phyloP scores from a whole-genome alignment of 2,113 vertebrate species.

The Trinectes maculatus region DNA sequence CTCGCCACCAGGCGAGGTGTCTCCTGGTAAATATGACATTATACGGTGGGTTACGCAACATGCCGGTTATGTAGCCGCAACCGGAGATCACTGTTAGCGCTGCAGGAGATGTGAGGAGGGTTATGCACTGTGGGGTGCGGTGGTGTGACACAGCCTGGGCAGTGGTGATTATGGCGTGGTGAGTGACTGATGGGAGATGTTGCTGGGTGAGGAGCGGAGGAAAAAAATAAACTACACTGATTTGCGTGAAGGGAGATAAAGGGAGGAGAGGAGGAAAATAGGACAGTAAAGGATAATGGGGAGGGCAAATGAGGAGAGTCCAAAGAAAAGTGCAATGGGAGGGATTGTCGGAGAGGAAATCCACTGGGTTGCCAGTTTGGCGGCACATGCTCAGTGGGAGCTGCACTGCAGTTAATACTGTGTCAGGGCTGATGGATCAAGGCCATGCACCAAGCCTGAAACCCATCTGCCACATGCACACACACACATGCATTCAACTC shows the following conservation, averaged over 20 bases:
- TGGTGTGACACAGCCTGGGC: constrained; percentile 32
- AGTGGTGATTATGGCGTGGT: constrained; percentile 24
- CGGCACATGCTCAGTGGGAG: constrained; percentile 64
- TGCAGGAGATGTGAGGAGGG: constrained; percentile 28
- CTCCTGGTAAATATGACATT: constrained; percentile 37
- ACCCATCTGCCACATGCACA: constrained; percentile 34
- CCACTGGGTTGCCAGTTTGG: constrained; percentile 28
- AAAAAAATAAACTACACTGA: constrained; percentile 10
- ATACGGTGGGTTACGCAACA: constrained; percentile 40
- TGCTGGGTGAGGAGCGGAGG: constrained; percentile 10
- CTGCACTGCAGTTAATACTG: constrained; percentile 65
- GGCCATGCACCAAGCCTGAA: constrained; percentile 27
- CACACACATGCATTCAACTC: constrained; percentile 23
- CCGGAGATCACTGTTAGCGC: background rate
- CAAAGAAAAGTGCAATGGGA: constrained; percentile 33
- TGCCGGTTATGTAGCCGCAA: constrained; percentile 12
- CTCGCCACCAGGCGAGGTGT: constrained; percentile 22
- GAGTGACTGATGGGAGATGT: constrained; percentile 9
- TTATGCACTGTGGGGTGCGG: constrained; percentile 9
- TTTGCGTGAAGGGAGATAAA: constrained; percentile 28
- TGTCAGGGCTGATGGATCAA: constrained; percentile 41
- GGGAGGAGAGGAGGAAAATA: constrained; percentile 37
- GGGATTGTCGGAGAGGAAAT: constrained; percentile 33
- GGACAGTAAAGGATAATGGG: constrained; percentile 35
- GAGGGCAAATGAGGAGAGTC: constrained; percentile 47